Base-by-base conservation (phyloP, 2,797 vertebrate species). In the Anguilla obscura region DNA sequence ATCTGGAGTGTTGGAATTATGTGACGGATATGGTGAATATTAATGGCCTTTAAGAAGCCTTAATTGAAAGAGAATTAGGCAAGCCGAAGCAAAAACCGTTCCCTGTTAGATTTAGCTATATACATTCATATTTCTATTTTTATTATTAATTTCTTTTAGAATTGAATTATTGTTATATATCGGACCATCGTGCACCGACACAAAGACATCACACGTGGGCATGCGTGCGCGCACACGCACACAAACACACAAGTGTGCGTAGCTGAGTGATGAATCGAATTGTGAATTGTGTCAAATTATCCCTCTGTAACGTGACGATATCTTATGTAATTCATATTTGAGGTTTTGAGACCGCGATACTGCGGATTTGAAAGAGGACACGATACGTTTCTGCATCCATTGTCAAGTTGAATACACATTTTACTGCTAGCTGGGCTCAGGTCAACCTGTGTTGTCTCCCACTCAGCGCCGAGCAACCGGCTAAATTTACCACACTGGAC, bases 311-410 rank as follows among this genome's bases (percentile, higher is more conserved):
- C 8, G 52, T 87, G 71, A 87, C 5, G 48, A 33, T 50, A 87
- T 80, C 30, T 36, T 30, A 80, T 79, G 30, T 71, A 80, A 87
- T 87, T 87, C 40, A 79, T 74, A 79, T 56, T 48, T 76, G 27
- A 48, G 24, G 30, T 79, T 56, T 24, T 82, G 74, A 76, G 74
- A 76, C n/a, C 48, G 66, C 3, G 52, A 87, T 30, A 52, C 16
- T n/a, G 24, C 50, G 76, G 54, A 63, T 83, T 45, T 82, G 18
- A 87, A 63, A 48, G 21, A 83, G 27, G 36, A 83, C 21, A 66
- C 79, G 24, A 66, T 66, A 16, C 7, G 24, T 40, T 80, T 80
- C 54, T n/a, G 18, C 74, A 63, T 33, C 74, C 30, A 40, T 86
- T 83, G 56, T 84, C 56, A 63, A 66, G 33, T 36, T 58, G 40